phyloP scores from a whole-genome alignment of 1,140 invertebrate genomes.

The Drosophila sulfurigaster region DNA sequence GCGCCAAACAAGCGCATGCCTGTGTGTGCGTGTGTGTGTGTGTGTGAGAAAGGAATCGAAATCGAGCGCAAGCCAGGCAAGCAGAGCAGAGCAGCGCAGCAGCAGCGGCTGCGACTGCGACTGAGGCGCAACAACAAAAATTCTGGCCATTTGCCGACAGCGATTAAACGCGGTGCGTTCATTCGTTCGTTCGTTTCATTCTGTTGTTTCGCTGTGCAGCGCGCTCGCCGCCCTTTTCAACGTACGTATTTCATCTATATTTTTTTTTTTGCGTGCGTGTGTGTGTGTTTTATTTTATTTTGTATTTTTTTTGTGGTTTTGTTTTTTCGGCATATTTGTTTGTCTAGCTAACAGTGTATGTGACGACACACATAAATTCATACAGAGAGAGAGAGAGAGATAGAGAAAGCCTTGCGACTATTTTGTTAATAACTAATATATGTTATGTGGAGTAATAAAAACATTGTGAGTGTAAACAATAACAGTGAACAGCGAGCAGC shows the following conservation, averaged over 20 bases:
- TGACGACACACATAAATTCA: not conserved
- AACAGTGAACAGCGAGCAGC: not conserved
- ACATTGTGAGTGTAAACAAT: constrained; percentile 29
- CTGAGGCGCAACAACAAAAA: constrained; percentile 48
- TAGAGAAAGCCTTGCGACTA: too few species aligned
- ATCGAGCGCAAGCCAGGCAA: constrained; percentile 42
- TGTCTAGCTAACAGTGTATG: constrained; percentile 19
- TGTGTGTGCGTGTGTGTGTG: constrained; percentile 6
- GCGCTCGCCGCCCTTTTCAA: constrained; percentile 40
- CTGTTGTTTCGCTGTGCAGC: constrained; percentile 26
- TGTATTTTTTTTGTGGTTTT: constrained; percentile 8
- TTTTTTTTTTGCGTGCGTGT: constrained; percentile 15
- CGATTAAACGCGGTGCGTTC: constrained; percentile 56
- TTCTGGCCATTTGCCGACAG: constrained; percentile 56
- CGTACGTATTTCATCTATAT: constrained; percentile 38
- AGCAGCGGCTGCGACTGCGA: constrained; percentile 6
- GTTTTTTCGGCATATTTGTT: constrained; percentile 32
- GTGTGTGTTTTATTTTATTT: too few species aligned
- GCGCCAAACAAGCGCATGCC: constrained; percentile 12
- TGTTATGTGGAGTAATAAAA: not conserved
- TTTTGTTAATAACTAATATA: constrained; percentile 6
- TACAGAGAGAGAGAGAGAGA: not conserved
- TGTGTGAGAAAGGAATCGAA: constrained; percentile 42
- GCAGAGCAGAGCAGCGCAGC: constrained; percentile 12
- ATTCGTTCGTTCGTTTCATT: constrained; percentile 35